These are phyloP conservation scores for Diarsia brunnea DNA, from an alignment of 2,888 invertebrate species.

Conservation along the genomic window DNA sequence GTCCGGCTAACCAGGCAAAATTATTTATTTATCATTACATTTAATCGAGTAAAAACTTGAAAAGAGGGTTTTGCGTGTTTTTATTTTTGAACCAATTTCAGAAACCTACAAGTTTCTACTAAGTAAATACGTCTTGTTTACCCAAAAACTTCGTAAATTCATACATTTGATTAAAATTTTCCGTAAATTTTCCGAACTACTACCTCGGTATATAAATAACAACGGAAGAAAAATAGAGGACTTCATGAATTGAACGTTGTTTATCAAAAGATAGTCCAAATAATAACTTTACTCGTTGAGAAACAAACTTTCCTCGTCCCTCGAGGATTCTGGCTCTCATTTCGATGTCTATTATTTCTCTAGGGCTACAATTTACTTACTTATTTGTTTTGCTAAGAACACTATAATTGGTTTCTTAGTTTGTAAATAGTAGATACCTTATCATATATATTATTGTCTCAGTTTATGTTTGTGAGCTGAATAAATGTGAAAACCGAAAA, in stretches of 20 bases:
- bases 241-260: conserved; percentile 34
- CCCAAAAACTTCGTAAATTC: not conserved
- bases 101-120: not conserved
- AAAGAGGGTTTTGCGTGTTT: too few relatives aligned
- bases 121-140: not conserved
- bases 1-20: too few relatives aligned
- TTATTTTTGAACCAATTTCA: not conserved
- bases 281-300: conserved; percentile 37
- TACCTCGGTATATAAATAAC: conserved; percentile 10
- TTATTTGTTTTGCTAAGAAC: conserved; percentile 17
- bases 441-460: not conserved
- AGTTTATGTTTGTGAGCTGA: not conserved
- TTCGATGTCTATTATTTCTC: conserved; percentile 25
- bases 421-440: not conserved
- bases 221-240: conserved; percentile 23
- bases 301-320: conserved; percentile 38
- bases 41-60: too few relatives aligned
- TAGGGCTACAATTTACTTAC: not conserved
- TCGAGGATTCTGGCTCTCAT: conserved; percentile 18
- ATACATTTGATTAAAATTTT: not conserved
- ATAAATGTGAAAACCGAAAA: too few relatives aligned
- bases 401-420: not conserved
- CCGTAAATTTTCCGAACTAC: not conserved
- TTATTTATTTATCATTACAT: too few relatives aligned
- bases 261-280: conserved; percentile 37